Evolutionary conservation across 35 echinoderm and acorn worm species (phyloP), one percentile per base, ranked within the genome.

Genomic region (Lytechinus pictus): DNA sequence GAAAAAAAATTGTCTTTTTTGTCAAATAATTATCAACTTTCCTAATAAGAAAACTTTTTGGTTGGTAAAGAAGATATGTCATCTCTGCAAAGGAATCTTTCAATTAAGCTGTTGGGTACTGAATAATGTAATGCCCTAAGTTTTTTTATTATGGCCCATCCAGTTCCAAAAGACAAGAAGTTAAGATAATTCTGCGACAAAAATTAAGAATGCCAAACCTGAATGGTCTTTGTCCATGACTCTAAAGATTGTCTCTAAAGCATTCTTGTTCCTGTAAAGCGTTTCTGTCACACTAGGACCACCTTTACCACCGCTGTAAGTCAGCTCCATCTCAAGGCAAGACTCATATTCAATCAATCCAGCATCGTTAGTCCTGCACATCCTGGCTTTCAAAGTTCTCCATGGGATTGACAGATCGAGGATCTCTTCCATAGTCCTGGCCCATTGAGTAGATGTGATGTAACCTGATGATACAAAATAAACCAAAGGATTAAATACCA

Each of bases 161-260:
- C 33, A 44, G 33, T 44, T 44, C 33, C 33, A 44, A 1, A 2
- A 44, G 33, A 44, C 33, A 44, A 44, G 33, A 44, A 44, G 33
- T 44, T 44, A 44, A 44, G 33, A 44, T 44, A 44, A 44, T 44
- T 44, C 33, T n/a, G 33, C 8, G 8, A 89, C 9, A 52, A 33
- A 89, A 8, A 52, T 19, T 8, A 89, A 90, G 33, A 44, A 44
- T 44, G 33, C 33, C 88, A 9, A 90, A 99, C 98, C 98, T 94
- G 98, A 99, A 92, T 99, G 97, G 66, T 99, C 98, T 88, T 97
- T 99, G 92, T 99, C 98, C 86, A 99, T 97, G 14, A 96, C 94
- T 58, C 98, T 98, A 66, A 99, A 99, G 89, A 99, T 99, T 7
- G 98, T 99, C 95, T 99, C 98, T 89, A 99, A 93, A 53, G 96